phyloP scores from a whole-genome alignment of 2,888 invertebrate species.

The Maniola hyperantus region DNA sequence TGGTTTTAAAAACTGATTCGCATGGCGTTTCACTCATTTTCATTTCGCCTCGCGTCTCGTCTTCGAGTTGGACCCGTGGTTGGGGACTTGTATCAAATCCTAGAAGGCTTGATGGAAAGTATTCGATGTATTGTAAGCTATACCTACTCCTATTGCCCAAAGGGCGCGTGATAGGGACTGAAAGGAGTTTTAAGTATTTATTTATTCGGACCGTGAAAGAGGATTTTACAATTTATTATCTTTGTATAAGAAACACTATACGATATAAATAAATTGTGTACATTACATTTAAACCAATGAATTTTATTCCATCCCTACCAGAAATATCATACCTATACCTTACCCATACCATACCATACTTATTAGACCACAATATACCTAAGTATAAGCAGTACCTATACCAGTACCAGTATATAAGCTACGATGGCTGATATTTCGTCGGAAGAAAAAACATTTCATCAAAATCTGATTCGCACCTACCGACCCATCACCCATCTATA shows the following conservation, averaged over 20 bases:
- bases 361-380: too few species aligned
- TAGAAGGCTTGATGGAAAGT: slow-evolving; percentile 64
- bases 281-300: slow-evolving; percentile 66
- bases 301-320: slow-evolving; percentile 59
- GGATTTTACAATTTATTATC: slow-evolving; percentile 82
- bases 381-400: too few species aligned
- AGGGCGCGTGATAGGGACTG: slow-evolving; percentile 67
- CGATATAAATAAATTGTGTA: slow-evolving; percentile 83
- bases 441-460: too few species aligned
- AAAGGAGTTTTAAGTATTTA: slow-evolving; percentile 74
- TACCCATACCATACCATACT: not conserved
- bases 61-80: slow-evolving; percentile 45
- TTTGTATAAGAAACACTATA: slow-evolving; percentile 80
- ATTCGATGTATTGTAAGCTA: slow-evolving; percentile 62
- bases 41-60: slow-evolving; percentile 37
- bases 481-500: too few species aligned
- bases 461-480: too few species aligned
- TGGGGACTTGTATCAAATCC: slow-evolving; percentile 49
- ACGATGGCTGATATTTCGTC: too few species aligned
- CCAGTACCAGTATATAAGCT: too few species aligned
- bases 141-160: slow-evolving; percentile 66
- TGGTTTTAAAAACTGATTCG: slow-evolving; percentile 41
- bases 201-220: slow-evolving; percentile 76
- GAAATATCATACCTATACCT: not conserved
- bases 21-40: slow-evolving; percentile 40